Conservation (phyloP, 1,140 invertebrate genomes). For the Venturia canescens region DNA sequence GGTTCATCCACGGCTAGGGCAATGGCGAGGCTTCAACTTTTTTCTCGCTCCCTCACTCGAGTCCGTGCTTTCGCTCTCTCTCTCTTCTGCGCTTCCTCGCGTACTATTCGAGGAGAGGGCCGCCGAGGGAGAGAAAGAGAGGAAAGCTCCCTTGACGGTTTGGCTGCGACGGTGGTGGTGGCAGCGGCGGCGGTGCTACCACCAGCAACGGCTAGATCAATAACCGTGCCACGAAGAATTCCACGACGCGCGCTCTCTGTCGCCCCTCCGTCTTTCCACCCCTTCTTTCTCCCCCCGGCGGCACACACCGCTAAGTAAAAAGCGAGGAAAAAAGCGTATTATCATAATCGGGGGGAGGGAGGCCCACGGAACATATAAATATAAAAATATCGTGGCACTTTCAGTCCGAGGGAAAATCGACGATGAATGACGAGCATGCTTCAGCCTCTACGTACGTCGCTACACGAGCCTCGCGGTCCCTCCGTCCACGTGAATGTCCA, state of each 20-base stretch:
- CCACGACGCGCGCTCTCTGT: conserved; percentile 55
- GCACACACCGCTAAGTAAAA: background rate
- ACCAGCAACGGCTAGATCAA: conserved; percentile 68
- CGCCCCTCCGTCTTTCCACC: conserved; percentile 3
- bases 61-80: conserved; percentile 4
- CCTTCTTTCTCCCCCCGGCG: background rate
- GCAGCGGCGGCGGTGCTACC: conserved; percentile 16
- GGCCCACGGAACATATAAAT: background rate
- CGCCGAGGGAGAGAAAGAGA: background rate
- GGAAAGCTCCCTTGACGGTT: conserved; percentile 5
- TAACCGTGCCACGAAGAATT: conserved; percentile 68
- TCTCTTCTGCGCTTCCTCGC: background rate
- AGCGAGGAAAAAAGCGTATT: no score
- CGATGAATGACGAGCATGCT: background rate
- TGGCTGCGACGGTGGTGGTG: conserved; percentile 1
- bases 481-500: no score
- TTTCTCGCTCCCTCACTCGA: background rate
- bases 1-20: conserved; percentile 51
- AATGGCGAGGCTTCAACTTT: conserved; percentile 68
- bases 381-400: background rate
- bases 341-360: background rate
- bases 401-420: background rate
- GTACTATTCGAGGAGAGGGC: background rate
- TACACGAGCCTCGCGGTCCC: background rate
- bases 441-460: background rate